Evolutionary conservation across 2,888 invertebrate species (phyloP).

Genomic region (Megamerina dolium): DNA sequence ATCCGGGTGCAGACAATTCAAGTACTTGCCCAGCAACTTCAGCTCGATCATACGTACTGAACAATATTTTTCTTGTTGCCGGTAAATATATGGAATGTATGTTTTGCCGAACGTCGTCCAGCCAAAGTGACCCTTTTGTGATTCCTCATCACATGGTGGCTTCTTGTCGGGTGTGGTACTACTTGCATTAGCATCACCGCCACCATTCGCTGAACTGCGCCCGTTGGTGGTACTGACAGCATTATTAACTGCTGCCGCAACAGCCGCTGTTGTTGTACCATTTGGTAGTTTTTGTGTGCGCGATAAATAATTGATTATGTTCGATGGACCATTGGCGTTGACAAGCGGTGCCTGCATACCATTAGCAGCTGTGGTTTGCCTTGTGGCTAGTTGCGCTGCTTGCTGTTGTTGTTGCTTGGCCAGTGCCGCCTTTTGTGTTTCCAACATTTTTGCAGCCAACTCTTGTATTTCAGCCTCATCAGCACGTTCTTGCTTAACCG

Average conservation of each 20-base stretch:
- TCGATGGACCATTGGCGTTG: slow-evolving; percentile 50
- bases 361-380: slow-evolving; percentile 33
- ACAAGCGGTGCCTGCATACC: slow-evolving; percentile 32
- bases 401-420: slow-evolving; percentile 42
- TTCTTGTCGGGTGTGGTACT: slow-evolving; percentile 37
- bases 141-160: slow-evolving; percentile 61
- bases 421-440: slow-evolving; percentile 68
- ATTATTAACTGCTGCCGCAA: neutral
- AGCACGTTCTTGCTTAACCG: slow-evolving; percentile 47
- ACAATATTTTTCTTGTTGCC: slow-evolving; percentile 79
- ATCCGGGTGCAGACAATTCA: slow-evolving; percentile 81
- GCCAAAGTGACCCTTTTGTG: slow-evolving; percentile 77
- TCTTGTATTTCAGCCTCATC: slow-evolving; percentile 85
- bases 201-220: slow-evolving; percentile 4
- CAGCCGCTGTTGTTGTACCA: slow-evolving; percentile 21
- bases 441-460: slow-evolving; percentile 80
- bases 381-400: slow-evolving; percentile 41
- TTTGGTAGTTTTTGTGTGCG: slow-evolving; percentile 45
- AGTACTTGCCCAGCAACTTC: slow-evolving; percentile 82
- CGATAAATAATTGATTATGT: slow-evolving; percentile 59
- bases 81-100: slow-evolving; percentile 82
- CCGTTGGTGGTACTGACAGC: slow-evolving; percentile 21
- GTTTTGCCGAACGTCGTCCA: slow-evolving; percentile 84
- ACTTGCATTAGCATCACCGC: slow-evolving; percentile 29
- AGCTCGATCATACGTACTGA: slow-evolving; percentile 92